phyloP scores from a whole-genome alignment of 37 sponge, comb jelly and placozoan species.

The Agelas oroides region DNA sequence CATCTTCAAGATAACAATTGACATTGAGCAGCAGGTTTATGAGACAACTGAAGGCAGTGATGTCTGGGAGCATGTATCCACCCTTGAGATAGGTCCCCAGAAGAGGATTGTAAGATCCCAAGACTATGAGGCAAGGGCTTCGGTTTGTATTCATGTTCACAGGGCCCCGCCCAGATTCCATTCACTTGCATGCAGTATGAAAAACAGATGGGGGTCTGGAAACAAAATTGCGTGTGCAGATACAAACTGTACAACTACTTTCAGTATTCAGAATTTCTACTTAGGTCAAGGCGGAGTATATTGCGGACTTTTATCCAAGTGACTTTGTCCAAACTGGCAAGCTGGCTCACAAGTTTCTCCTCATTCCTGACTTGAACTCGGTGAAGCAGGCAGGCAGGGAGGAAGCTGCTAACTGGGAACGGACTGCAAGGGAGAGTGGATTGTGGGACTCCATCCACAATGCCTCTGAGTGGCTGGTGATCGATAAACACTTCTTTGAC shows the following conservation, averaged over 20 bases:
- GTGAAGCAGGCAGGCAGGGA: neutral
- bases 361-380: constrained; percentile 52
- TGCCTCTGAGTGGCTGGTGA: constrained; percentile 73
- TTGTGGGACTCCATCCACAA: constrained; percentile 40
- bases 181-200: no score
- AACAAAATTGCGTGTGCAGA: no score
- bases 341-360: constrained; percentile 60
- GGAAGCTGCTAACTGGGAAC: neutral
- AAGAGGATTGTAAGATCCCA: constrained; percentile 50
- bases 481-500: constrained; percentile 70
- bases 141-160: no score
- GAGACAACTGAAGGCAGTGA: constrained; percentile 38
- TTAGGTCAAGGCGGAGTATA: constrained; percentile 76
- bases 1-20: constrained; percentile 52
- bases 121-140: constrained; percentile 16
- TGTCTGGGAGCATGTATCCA: constrained; percentile 46
- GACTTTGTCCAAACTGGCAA: constrained; percentile 9
- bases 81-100: constrained; percentile 63
- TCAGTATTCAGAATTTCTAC: neutral
- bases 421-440: neutral
- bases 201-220: no score
- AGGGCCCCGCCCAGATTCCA: no score
- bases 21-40: constrained; percentile 54
- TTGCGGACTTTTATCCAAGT: constrained; percentile 71
- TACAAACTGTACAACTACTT: no score